Evolutionary conservation across 2,113 vertebrate genomes (phyloP).

Genomic region (Oplegnathus fasciatus): DNA sequence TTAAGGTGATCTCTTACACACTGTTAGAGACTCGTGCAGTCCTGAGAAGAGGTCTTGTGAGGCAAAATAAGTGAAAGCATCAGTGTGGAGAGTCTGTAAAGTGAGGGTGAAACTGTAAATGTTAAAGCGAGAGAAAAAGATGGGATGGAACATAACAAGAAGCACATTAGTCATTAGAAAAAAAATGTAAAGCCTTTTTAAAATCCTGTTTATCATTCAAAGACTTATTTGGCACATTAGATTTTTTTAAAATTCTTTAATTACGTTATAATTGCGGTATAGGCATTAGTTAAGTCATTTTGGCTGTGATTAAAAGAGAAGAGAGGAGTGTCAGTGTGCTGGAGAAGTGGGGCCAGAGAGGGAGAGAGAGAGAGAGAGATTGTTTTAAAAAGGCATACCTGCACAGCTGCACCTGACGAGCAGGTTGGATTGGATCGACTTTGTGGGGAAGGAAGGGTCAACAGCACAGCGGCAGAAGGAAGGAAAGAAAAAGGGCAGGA

Average conservation of each 20-base stretch:
- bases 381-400: not conserved
- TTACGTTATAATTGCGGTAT: not conserved
- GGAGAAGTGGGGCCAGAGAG: not conserved
- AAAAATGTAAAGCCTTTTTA: not conserved
- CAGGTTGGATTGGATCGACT: slow-evolving; percentile 60
- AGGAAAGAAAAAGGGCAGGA: slow-evolving; percentile 4
- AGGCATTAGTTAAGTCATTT: no score
- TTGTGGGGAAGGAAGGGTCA: slow-evolving; percentile 16
- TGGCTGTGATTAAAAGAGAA: not conserved
- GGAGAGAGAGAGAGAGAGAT: not conserved
- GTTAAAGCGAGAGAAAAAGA: not conserved
- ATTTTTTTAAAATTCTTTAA: not conserved
- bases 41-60: no score
- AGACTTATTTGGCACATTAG: no score
- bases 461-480: not conserved
- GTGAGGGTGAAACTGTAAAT: not conserved
- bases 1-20: no score
- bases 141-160: no score
- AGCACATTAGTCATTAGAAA: no score
- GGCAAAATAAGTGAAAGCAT: no score
- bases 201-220: no score
- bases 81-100: no score
- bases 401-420: slow-evolving; percentile 51
- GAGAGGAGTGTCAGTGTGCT: not conserved
- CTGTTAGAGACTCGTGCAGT: no score